Base-by-base conservation (phyloP, 2,113 vertebrate genomes). In the Promerops cafer region DNA sequence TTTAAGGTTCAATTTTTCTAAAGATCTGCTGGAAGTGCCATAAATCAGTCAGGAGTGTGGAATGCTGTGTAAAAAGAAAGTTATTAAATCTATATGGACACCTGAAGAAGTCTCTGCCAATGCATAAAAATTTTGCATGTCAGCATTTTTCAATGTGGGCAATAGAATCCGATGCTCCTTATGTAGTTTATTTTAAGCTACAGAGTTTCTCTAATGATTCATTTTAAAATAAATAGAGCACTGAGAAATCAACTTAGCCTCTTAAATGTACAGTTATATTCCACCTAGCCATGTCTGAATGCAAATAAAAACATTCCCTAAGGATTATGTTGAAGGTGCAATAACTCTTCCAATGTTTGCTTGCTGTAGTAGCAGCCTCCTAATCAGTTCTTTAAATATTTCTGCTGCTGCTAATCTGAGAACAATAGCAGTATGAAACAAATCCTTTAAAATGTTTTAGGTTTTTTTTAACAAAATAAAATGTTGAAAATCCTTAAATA, bases 251-350 rank as follows among this genome's bases (percentile, higher is more conserved):
- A 39, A 77, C 75, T 93, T 94, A 79, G 52, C n/a, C 35, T 89
- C 56, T 78, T 63, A 50, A 82, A 83, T 81, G 53, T 91, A n/a
- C 72, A 49, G 56, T 87, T 56, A 20, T 92, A 91, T 95, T 93
- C 71, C 75, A 78, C 44, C 77, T 81, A 75, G 64, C 71, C 5
- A 4, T 18, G 86, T 49, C 77, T 96, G 88, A 93, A 74, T 80
- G 78, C 83, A 87, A 94, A 89, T 3, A 86, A n/a, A 90, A 91
- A 79, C 91, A 90, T 95, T 97, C 94, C 82, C 89, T 37, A 40
- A 86, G 92, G 96, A 90, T 96, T 96, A 90, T 42, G 44, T 28
- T 68, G 77, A 90, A 93, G 85, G 87, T 89, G 78, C 66, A 82
- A 77, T 49, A 96, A 91, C 76, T 92, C 50, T 81, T 84, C 39